A percentile compares a stretch with the other conserved stretches of the same genome.
These are phyloP conservation scores for Brachyptera risi DNA, from an alignment of 2,888 invertebrate species.

Conservation along the genomic window DNA sequence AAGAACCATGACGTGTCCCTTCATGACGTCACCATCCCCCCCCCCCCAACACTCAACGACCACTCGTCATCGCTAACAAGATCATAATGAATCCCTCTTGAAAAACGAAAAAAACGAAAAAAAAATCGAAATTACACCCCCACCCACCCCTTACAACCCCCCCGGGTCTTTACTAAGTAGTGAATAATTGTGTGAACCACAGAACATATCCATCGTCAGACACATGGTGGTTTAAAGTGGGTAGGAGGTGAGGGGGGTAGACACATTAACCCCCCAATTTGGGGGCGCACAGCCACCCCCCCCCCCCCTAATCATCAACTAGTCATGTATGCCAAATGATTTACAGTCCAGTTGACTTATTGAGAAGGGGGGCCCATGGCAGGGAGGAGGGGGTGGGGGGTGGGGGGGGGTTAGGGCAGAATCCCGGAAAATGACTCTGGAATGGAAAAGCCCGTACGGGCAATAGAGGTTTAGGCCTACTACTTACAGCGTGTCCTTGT, in stretches of 20 bases:
- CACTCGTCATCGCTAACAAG: neutral
- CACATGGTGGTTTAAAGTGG: neutral
- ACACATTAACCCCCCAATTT: neutral
- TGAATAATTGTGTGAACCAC: neutral
- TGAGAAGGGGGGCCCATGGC: neutral
- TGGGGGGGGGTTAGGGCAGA: constrained; percentile 5
- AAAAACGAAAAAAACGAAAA: neutral
- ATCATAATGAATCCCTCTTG: neutral
- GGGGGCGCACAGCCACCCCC: neutral
- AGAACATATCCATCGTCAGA: neutral
- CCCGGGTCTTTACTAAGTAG: too few species aligned
- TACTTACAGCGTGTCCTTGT: too few species aligned
- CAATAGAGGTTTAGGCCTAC: too few species aligned
- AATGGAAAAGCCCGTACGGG: constrained; percentile 25
- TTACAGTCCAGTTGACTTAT: constrained; percentile 46
- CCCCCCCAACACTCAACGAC: neutral
- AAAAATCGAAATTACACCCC: neutral
- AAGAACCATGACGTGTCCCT: neutral
- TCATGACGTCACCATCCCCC: neutral
- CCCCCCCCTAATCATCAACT: constrained; percentile 33
- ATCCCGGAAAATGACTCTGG: constrained; percentile 21
- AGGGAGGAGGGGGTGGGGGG: constrained; percentile 29
- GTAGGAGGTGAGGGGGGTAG: too few species aligned
- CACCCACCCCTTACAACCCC: neutral
- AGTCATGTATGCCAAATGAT: constrained; percentile 47